These are phyloP conservation scores for Thunnus thynnus DNA, from an alignment of 2,113 vertebrate genomes.

Conservation along the genomic window DNA sequence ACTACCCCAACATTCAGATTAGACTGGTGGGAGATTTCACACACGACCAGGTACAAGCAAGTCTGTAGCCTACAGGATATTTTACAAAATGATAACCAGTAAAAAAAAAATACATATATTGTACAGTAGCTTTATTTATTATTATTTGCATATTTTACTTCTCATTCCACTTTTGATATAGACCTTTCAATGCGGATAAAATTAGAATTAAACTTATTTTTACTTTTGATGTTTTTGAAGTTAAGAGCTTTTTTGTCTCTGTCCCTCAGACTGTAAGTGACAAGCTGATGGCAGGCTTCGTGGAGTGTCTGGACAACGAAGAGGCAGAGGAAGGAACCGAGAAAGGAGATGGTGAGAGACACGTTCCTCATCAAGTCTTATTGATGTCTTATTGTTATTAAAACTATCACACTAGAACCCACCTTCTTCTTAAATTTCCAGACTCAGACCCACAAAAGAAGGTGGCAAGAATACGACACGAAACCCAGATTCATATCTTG, in stretches of 20 bases:
- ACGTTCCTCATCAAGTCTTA: not conserved
- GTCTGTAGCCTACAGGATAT: not conserved
- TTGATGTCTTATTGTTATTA: not conserved
- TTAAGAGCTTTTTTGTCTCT: not conserved
- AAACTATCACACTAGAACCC: not conserved
- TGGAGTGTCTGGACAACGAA: conserved; percentile 96
- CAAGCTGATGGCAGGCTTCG: conserved; percentile 97
- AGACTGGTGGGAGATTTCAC: conserved; percentile 97
- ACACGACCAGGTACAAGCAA: conserved; percentile 90
- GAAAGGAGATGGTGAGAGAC: conserved; percentile 87
- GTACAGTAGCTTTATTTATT: too few species aligned
- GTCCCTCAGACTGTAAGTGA: conserved; percentile 89
- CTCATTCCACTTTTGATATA: too few species aligned
- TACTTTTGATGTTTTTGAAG: not conserved
- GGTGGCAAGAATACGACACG: conserved; percentile 88
- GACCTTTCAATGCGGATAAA: too few species aligned
- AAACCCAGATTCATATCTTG: conserved; percentile 96
- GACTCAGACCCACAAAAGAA: conserved; percentile 87
- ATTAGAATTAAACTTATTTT: too few species aligned
- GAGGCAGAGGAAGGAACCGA: conserved; percentile 92
- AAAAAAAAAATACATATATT: not conserved
- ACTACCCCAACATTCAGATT: conserved; percentile 94
- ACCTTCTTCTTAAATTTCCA: conserved; percentile 23
- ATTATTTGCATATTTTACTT: too few species aligned
- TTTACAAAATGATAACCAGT: not conserved